Evolutionary conservation across 2,888 invertebrate genomes (phyloP), one percentile per base, ranked within the genome.

Genomic region (Hartigia nigra): DNA sequence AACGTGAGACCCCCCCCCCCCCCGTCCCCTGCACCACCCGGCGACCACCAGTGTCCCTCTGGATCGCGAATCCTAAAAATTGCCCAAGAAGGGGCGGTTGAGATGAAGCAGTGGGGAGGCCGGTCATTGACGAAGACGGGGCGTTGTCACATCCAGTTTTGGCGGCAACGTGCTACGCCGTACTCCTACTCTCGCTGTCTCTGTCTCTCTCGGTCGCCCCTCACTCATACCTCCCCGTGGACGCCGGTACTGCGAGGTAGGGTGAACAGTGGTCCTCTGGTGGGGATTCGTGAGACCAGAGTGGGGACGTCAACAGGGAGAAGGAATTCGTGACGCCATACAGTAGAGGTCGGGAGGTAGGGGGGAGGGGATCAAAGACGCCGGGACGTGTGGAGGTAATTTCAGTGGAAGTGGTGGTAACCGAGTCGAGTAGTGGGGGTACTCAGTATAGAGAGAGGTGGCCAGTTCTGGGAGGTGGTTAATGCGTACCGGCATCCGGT

Each of bases 401-500:
- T 55, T 55, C 23, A 2, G 55, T 9, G 23, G 23, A 55, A 55
- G 55, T 55, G 39, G 39, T 39, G 39, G 39, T 5, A 39, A 14
- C 14, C 39, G 39, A 4, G 39, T 14, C 39, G 14, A 14, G 39
- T 39, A 14, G 39, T 39, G 55, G 55, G 55, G 55, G 55, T 23
- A 55, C 14, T 23, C 1, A 55, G 23, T 23, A 23, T 5, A 55
- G 23, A 23, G 31, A 72, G 72, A 12, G 72, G 31, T 31, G 72
- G 72, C 32, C 32, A 72, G 72, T 72, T 72, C 32, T 55, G 55
- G 55, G 55, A 55, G 55, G 55, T 55, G 23, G 23, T 55, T 55
- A 86, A 84, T 88, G 78, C 79, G 78, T 87, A 83, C 86, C 87
- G 88, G 87, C 86, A 81, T 80, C 87, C 88, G 83, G 86, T 83